These are phyloP conservation scores for Pollenia angustigena DNA, from an alignment of 2,888 invertebrate species.

Conservation along the genomic window DNA sequence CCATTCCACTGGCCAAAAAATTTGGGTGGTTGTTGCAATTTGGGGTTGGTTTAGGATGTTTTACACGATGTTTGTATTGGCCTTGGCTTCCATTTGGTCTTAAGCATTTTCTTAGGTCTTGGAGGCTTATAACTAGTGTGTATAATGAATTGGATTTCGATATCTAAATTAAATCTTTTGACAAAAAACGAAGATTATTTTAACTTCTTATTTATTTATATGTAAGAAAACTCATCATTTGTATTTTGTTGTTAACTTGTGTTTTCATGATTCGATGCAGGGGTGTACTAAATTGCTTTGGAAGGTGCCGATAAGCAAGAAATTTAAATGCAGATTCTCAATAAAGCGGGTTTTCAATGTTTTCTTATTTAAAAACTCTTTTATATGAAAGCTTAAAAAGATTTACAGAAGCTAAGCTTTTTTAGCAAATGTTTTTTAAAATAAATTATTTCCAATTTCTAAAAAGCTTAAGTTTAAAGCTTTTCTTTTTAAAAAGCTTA, in stretches of 20 bases:
- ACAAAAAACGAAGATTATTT: slow-evolving; percentile 58
- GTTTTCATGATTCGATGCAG: slow-evolving; percentile 5
- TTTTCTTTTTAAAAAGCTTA: too few relatives aligned
- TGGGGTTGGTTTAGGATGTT: slow-evolving; percentile 35
- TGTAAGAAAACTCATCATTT: not conserved
- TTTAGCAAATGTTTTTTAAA: too few relatives aligned
- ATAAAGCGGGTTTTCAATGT: too few relatives aligned
- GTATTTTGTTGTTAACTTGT: slow-evolving; percentile 15
- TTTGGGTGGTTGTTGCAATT: slow-evolving; percentile 32
- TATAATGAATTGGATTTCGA: slow-evolving; percentile 78
- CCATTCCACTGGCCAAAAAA: not conserved
- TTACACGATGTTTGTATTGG: slow-evolving; percentile 39
- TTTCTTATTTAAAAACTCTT: too few relatives aligned
- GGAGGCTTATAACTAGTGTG: slow-evolving; percentile 65
- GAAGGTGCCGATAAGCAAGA: not conserved
- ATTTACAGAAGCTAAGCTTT: too few relatives aligned
- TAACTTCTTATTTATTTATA: slow-evolving; percentile 55
- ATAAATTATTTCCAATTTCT: too few relatives aligned
- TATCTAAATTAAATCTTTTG: slow-evolving; percentile 78
- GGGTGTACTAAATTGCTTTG: not conserved
- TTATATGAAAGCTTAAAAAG: too few relatives aligned
- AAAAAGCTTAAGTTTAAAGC: too few relatives aligned
- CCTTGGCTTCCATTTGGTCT: slow-evolving; percentile 56
- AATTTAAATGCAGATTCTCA: too few relatives aligned
- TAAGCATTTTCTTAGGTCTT: slow-evolving; percentile 27